A percentile compares a stretch with the other conserved stretches of the same genome.
phyloP scores from a whole-genome alignment of 1,140 invertebrate species.

The Agrypnia vestita region DNA sequence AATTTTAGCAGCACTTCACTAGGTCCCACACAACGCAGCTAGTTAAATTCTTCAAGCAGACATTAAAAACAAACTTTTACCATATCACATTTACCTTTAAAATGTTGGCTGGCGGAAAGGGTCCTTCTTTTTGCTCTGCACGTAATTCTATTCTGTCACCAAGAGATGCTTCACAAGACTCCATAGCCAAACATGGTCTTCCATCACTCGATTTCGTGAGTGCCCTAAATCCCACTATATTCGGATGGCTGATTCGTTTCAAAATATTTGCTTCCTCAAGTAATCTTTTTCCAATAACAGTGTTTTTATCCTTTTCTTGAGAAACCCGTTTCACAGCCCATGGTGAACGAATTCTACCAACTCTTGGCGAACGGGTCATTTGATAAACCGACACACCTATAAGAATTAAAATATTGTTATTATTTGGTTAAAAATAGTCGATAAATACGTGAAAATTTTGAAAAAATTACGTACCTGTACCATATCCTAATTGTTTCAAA shows the following conservation, averaged over 20 bases:
- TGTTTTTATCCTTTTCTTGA: slow-evolving; percentile 64
- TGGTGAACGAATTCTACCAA: slow-evolving; percentile 79
- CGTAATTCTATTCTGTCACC: slow-evolving; percentile 83
- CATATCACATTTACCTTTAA: slow-evolving; percentile 71
- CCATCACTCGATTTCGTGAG: slow-evolving; percentile 77
- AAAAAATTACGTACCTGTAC: slow-evolving; percentile 76
- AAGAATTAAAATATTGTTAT: slow-evolving; percentile 58
- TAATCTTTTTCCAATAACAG: slow-evolving; percentile 74
- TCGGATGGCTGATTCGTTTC: slow-evolving; percentile 83
- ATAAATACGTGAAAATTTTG: not conserved
- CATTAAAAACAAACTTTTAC: too few relatives aligned
- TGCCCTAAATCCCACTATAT: slow-evolving; percentile 87
- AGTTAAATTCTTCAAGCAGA: too few relatives aligned
- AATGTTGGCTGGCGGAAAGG: slow-evolving; percentile 78
- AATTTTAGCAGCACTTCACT: too few relatives aligned
- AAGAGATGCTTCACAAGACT: slow-evolving; percentile 78
- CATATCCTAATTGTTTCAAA: slow-evolving; percentile 81
- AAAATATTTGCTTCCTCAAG: slow-evolving; percentile 81
- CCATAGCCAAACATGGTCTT: slow-evolving; percentile 80
- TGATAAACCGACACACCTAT: slow-evolving; percentile 85
- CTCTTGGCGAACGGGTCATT: slow-evolving; percentile 80
- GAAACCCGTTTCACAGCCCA: slow-evolving; percentile 85
- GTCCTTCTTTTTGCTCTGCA: slow-evolving; percentile 74
- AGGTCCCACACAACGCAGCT: too few relatives aligned
- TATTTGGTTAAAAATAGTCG: slow-evolving; percentile 25